phyloP scores from a whole-genome alignment of 2,888 invertebrate genomes.

The Pteria penguin region DNA sequence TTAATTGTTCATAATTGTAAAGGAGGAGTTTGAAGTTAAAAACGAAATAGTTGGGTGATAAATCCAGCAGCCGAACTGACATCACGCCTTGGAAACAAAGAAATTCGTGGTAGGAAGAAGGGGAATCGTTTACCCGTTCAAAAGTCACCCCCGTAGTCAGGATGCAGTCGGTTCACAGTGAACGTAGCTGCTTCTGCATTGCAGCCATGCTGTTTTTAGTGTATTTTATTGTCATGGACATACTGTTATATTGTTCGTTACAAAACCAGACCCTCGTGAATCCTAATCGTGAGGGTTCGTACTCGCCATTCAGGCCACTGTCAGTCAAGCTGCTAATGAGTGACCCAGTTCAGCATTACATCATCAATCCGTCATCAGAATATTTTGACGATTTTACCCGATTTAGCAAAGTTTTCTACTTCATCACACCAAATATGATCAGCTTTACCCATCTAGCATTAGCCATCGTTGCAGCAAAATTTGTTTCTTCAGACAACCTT shows the following conservation, averaged over 20 bases:
- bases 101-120: no score
- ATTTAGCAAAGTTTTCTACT: slow-evolving; percentile 82
- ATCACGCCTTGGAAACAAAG: no score
- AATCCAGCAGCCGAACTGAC: no score
- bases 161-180: slow-evolving; percentile 46
- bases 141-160: no score
- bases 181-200: slow-evolving; percentile 41
- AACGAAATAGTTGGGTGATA: no score
- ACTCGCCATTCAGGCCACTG: slow-evolving; percentile 80
- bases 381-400: slow-evolving; percentile 85
- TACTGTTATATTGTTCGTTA: slow-evolving; percentile 54
- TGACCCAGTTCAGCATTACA: slow-evolving; percentile 91
- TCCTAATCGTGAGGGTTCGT: slow-evolving; percentile 41
- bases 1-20: no score
- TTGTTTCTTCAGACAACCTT: slow-evolving; percentile 87
- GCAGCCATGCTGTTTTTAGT: slow-evolving; percentile 43
- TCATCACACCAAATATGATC: slow-evolving; percentile 91
- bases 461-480: slow-evolving; percentile 87
- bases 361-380: slow-evolving; percentile 89
- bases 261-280: slow-evolving; percentile 55
- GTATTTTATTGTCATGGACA: slow-evolving; percentile 66
- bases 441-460: slow-evolving; percentile 89
- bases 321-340: slow-evolving; percentile 91
- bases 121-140: no score
- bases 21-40: no score